Conservation (phyloP, 2,797 vertebrate species). For the Scolopax rusticola region DNA sequence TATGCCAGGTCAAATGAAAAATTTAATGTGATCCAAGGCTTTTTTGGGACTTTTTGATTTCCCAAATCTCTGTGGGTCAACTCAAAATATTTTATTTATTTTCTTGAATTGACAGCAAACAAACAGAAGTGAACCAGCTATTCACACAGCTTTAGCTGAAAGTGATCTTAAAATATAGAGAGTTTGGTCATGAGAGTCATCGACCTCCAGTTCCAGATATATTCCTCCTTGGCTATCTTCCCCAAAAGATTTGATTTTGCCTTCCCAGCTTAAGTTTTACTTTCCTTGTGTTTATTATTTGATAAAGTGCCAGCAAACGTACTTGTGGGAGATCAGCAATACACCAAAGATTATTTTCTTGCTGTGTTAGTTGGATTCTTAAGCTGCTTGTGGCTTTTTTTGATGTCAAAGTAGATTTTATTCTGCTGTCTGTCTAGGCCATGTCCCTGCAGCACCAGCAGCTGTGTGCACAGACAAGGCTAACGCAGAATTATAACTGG, state of each 20-base stretch:
- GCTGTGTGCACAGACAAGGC: not conserved
- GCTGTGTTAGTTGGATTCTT: conserved; percentile 51
- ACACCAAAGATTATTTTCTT: conserved; percentile 36
- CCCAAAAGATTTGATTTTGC: conserved; percentile 31
- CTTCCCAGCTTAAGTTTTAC: not conserved
- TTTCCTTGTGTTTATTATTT: conserved; percentile 30
- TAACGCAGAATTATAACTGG: not conserved
- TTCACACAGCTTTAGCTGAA: not conserved
- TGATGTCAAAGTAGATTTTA: conserved; percentile 38
- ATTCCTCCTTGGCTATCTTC: conserved; percentile 6
- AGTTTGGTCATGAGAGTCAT: conserved; percentile 7
- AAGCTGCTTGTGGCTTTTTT: conserved; percentile 59
- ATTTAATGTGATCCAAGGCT: not conserved
- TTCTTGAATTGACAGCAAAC: not conserved
- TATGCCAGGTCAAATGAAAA: not conserved
- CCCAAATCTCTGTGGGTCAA: not conserved
- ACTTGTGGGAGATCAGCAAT: conserved; percentile 21
- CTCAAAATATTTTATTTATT: not conserved
- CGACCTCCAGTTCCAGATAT: conserved; percentile 1
- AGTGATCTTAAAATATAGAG: not conserved
- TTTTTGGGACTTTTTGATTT: not conserved
- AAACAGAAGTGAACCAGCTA: not conserved
- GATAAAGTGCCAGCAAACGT: conserved; percentile 24
- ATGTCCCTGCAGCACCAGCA: conserved; percentile 9
- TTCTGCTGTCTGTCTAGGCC: conserved; percentile 19